Evolutionary conservation across 2,888 invertebrate genomes (phyloP).

Genomic region (Lithophane socia): DNA sequence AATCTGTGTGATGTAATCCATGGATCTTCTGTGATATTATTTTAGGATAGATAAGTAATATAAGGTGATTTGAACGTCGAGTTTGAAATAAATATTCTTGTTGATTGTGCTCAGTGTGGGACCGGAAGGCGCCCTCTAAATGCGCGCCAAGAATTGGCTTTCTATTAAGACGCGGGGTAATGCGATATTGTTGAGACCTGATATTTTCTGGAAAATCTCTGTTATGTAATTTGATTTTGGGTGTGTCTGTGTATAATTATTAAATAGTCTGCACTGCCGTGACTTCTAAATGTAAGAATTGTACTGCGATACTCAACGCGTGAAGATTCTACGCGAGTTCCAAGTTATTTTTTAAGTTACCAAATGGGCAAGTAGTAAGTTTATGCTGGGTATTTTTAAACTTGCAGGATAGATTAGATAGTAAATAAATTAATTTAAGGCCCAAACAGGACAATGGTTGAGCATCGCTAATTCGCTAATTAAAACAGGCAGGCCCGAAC

Average conservation of each 20-base stretch:
- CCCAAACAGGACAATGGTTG: not conserved
- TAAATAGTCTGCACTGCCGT: not conserved
- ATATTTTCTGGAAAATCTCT: not conserved
- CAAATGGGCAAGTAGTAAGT: not conserved
- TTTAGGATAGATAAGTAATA: constrained; percentile 30
- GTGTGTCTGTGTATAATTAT: not conserved
- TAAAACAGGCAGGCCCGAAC: constrained; percentile 16
- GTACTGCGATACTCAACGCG: not conserved
- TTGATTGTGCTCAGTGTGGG: constrained; percentile 4
- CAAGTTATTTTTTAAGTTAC: constrained; percentile 20
- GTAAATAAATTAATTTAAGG: not conserved
- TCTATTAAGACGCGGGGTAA: not conserved
- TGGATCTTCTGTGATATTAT: constrained; percentile 59
- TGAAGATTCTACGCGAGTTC: no score
- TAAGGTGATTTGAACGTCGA: not conserved
- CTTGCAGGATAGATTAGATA: not conserved
- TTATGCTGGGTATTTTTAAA: not conserved
- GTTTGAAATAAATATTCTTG: constrained; percentile 4
- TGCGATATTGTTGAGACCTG: not conserved
- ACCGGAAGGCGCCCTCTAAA: not conserved
- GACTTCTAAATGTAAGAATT: constrained; percentile 8
- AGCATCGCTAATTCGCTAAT: not conserved
- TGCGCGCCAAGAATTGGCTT: not conserved
- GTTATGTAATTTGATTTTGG: not conserved
- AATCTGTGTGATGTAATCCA: constrained; percentile 50